Conservation (phyloP, 2,113 vertebrate species). For the Sapayoa aenigma region DNA sequence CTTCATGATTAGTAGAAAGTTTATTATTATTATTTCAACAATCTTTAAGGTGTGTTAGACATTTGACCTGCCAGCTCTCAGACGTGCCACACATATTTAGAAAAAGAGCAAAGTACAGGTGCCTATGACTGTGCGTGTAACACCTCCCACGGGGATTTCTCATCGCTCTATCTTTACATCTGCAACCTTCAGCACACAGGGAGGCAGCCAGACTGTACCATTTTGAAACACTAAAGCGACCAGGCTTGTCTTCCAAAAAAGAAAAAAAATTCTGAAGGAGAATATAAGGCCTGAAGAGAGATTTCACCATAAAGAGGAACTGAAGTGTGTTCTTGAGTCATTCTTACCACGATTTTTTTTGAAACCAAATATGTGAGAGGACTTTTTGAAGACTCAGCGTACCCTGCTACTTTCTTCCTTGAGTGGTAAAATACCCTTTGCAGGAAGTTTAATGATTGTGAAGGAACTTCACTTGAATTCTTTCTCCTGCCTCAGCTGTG, state of each 20-base stretch:
- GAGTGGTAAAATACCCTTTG: neutral
- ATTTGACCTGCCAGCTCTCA: neutral
- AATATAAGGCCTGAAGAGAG: neutral
- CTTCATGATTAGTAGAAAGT: neutral
- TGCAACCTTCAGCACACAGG: conserved; percentile 2
- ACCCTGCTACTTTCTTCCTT: neutral
- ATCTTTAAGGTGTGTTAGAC: neutral
- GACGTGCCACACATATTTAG: neutral
- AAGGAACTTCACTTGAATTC: neutral
- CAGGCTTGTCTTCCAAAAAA: neutral
- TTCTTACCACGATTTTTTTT: neutral
- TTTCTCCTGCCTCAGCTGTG: neutral
- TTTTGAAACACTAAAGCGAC: neutral
- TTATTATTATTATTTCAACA: neutral
- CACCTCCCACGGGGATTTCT: neutral
- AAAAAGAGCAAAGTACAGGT: neutral
- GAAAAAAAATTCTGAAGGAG: neutral
- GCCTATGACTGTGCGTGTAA: neutral
- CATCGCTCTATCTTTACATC: neutral
- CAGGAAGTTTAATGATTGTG: neutral
- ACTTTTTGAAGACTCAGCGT: neutral
- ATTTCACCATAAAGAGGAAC: neutral
- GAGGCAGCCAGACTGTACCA: neutral
- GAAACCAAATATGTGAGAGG: neutral
- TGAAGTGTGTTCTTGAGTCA: neutral